Percentiles rank a stretch among this genome's conserved stretches.
phyloP scores from a whole-genome alignment of 2,888 invertebrate genomes.

The Drosophila austrosaltans region DNA sequence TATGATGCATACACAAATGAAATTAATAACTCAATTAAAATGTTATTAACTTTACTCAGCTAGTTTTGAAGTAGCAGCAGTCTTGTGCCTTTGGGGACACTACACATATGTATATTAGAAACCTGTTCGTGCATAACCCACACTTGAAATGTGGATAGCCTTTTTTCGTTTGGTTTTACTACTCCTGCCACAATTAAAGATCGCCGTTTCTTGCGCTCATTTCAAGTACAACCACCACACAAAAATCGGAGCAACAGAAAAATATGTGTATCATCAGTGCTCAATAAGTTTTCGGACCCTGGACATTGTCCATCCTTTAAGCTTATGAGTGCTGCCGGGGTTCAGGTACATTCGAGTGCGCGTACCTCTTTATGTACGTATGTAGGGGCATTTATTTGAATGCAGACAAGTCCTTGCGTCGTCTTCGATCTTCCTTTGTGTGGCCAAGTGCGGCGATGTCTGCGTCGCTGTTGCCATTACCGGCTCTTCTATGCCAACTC shows the following conservation, averaged over 20 bases:
- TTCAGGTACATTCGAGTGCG: constrained; percentile 71
- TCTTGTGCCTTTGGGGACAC: neutral
- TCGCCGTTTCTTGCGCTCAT: neutral
- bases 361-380: constrained; percentile 44
- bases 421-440: constrained; percentile 70
- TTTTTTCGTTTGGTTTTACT: neutral
- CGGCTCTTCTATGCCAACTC: constrained; percentile 50
- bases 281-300: constrained; percentile 68
- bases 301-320: constrained; percentile 77
- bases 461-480: constrained; percentile 43
- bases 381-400: constrained; percentile 71
- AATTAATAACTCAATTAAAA: neutral
- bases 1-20: neutral
- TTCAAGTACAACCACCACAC: constrained; percentile 32
- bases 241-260: neutral
- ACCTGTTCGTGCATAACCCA: neutral
- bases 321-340: constrained; percentile 51
- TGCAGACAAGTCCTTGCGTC: constrained; percentile 79
- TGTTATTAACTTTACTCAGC: constrained; percentile 3
- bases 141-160: no score
- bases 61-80: neutral
- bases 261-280: constrained; percentile 51
- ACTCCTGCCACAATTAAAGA: neutral
- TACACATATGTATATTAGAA: neutral
- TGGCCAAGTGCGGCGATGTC: constrained; percentile 71